Conservation (phyloP, 1,140 invertebrate genomes). For the Drosophila suzukii region DNA sequence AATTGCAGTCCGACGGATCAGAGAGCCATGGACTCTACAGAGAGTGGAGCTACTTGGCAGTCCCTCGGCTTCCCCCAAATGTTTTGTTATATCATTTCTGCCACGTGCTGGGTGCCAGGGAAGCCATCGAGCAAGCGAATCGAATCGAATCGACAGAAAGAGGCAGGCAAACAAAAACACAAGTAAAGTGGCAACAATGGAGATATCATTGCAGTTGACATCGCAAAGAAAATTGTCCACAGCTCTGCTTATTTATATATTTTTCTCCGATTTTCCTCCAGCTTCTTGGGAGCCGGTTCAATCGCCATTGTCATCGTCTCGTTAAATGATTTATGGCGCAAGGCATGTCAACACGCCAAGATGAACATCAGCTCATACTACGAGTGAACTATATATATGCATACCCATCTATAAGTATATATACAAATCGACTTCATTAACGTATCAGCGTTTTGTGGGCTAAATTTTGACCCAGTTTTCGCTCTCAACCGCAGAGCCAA, state of each 20-base stretch:
- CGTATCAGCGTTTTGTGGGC: constrained; percentile 47
- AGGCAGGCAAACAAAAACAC: constrained; percentile 8
- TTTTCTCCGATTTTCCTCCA: background rate
- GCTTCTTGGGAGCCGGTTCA: constrained; percentile 21
- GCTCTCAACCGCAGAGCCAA: constrained; percentile 13
- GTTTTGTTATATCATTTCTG: constrained; percentile 31
- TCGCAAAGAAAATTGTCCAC: constrained; percentile 37
- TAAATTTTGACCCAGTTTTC: constrained; percentile 57
- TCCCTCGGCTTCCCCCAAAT: background rate
- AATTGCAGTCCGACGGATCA: background rate
- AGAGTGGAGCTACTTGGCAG: background rate
- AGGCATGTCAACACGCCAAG: constrained; percentile 55
- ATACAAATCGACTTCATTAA: constrained; percentile 39
- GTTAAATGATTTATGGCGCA: constrained; percentile 59
- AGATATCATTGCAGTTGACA: constrained; percentile 55
- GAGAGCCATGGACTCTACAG: background rate
- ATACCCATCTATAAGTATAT: constrained; percentile 8
- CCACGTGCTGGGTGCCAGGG: constrained; percentile 33
- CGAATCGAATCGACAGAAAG: constrained; percentile 4
- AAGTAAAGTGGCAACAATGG: constrained; percentile 20
- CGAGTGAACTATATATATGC: constrained; percentile 2
- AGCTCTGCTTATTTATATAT: constrained; percentile 13
- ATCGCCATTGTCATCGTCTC: constrained; percentile 46
- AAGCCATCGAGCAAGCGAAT: constrained; percentile 20
- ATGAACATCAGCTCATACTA: constrained; percentile 34